Percentiles rank a stretch among this genome's conserved stretches.
These are phyloP conservation scores for Pandemis cinnamomeana DNA, from an alignment of 2,888 invertebrate genomes.

Conservation along the genomic window DNA sequence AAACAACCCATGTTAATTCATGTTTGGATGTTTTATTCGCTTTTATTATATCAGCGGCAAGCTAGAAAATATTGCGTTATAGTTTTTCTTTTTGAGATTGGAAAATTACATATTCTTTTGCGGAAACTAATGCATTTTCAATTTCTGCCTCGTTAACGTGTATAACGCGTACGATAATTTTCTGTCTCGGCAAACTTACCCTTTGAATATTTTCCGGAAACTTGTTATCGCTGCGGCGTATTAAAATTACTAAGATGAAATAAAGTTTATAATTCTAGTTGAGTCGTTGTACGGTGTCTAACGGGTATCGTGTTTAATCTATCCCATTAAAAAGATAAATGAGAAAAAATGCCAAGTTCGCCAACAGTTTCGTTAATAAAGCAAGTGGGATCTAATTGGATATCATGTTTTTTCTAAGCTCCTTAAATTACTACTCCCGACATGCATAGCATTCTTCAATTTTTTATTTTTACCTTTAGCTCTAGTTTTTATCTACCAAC, in stretches of 20 bases:
- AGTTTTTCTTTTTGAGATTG: not conserved
- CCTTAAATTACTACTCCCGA: too few species aligned
- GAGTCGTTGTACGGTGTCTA: not conserved
- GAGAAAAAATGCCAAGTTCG: too few species aligned
- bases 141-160: slow-evolving; percentile 10
- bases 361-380: not conserved
- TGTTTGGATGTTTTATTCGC: too few species aligned
- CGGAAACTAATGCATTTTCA: not conserved
- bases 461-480: too few species aligned
- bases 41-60: not conserved
- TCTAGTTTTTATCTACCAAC: too few species aligned
- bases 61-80: not conserved
- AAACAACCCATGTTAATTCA: too few species aligned
- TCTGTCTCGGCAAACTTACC: slow-evolving; percentile 28
- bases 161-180: slow-evolving; percentile 2
- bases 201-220: slow-evolving; percentile 39
- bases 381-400: too few species aligned
- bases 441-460: too few species aligned
- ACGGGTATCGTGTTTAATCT: not conserved
- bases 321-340: not conserved
- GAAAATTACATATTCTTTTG: not conserved
- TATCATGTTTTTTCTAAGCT: too few species aligned
- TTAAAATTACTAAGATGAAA: slow-evolving; percentile 25
- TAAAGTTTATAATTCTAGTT: not conserved
- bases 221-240: slow-evolving; percentile 26